Base-by-base conservation (phyloP, 2,797 vertebrate species). In the Channallabes apus region DNA sequence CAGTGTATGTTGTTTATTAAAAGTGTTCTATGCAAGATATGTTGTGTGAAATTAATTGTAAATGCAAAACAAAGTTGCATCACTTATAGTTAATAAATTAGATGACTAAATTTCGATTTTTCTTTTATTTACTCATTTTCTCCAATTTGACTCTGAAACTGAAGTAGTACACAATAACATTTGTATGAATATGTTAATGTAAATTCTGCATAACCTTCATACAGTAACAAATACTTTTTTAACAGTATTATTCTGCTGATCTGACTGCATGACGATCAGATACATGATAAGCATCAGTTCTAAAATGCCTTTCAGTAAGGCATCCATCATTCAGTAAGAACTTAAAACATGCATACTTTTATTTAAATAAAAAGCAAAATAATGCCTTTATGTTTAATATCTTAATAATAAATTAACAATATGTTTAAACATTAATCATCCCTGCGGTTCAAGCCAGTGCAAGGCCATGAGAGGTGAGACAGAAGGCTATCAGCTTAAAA, bases 21-120 rank as follows among this genome's bases (percentile, higher is more conserved):
- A 86, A 9, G 7, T 65, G 6, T 84, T 73, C 61, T 84, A 73
- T 84, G 82, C 85, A 86, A 75, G 73, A 54, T 20, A 82, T 71
- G 58, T 29, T 56, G 32, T 41, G 22, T 84, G 59, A 64, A 67
- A 29, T 75, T 0, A 17, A 77, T 62, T 77, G 59, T 59, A 0
- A 41, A 76, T 29, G 61, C 14, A 61, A 38, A 59, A 32, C 17
- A 7, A 9, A 61, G 14, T 27, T 41, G 59, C 22, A 1, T 79
- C 32, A 62, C 62, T 12, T 32, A 76, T 46, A 27, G 11, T 51
- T 27, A 51, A 22, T 38, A 27, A 27, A 75, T 27, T 56, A 54
- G 6, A 7, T 80, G 22, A 35, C 67, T 69, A 69, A 35, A 35
- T 11, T 8, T 22, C 24, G 68, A 8, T 54, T 75, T 54, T 75